Percentiles rank a stretch among this genome's conserved stretches.
Evolutionary conservation across 2,797 vertebrate species (phyloP).

Genomic region (Thunnus albacares): DNA sequence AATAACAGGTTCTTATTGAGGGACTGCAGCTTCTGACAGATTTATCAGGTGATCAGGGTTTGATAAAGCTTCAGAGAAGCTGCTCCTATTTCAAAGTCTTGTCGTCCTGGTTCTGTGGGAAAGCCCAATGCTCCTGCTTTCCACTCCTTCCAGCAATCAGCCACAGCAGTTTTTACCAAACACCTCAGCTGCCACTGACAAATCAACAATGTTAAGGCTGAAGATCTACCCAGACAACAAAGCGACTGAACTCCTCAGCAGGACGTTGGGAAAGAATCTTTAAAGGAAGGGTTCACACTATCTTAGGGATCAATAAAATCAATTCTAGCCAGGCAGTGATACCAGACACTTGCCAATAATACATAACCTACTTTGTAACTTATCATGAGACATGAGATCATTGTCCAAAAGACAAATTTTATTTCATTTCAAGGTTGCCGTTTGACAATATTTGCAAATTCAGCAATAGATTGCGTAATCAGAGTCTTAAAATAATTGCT

Average conservation of each 20-base stretch:
- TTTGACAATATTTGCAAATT: slow-evolving; percentile 9
- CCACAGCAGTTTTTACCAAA: slow-evolving; percentile 45
- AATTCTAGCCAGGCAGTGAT: slow-evolving; percentile 48
- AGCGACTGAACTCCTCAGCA: slow-evolving; percentile 55
- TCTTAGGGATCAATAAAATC: slow-evolving; percentile 69
- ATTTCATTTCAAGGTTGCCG: neutral
- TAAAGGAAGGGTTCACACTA: slow-evolving; percentile 60
- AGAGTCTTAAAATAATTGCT: slow-evolving; percentile 41
- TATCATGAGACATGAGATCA: slow-evolving; percentile 23
- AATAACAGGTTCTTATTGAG: slow-evolving; percentile 64
- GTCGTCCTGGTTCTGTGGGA: slow-evolving; percentile 71
- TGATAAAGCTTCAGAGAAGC: slow-evolving; percentile 72
- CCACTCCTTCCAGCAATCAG: slow-evolving; percentile 60
- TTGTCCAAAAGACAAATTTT: slow-evolving; percentile 3
- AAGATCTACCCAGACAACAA: slow-evolving; percentile 58
- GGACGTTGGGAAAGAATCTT: slow-evolving; percentile 61
- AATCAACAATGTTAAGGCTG: slow-evolving; percentile 51
- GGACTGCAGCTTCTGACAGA: slow-evolving; percentile 63
- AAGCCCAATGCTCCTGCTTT: slow-evolving; percentile 65
- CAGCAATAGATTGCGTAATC: slow-evolving; percentile 40
- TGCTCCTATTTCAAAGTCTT: slow-evolving; percentile 79
- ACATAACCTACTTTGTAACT: slow-evolving; percentile 47
- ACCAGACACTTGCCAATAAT: slow-evolving; percentile 53
- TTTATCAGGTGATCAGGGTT: slow-evolving; percentile 75
- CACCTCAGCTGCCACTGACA: slow-evolving; percentile 45